phyloP scores from a whole-genome alignment of 2,113 vertebrate species.

The Thunnus maccoyii region DNA sequence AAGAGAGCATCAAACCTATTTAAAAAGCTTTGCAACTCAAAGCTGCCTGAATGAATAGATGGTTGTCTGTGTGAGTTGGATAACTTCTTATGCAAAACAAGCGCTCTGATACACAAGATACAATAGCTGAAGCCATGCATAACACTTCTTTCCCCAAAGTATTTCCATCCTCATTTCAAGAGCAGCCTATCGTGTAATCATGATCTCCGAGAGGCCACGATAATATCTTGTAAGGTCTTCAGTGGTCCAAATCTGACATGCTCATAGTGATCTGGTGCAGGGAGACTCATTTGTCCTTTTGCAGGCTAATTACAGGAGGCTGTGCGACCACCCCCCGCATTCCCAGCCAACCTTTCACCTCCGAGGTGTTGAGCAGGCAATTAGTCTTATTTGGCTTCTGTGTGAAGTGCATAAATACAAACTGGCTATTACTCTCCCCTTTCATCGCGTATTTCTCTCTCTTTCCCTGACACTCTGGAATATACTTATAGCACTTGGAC shows the following conservation, averaged over 20 bases:
- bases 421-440: constrained; percentile 40
- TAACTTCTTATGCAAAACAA: constrained; percentile 28
- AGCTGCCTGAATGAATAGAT: constrained; percentile 32
- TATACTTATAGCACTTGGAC: constrained; percentile 31
- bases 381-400: constrained; percentile 84
- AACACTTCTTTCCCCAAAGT: not conserved
- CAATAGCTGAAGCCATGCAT: not conserved
- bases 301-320: constrained; percentile 73
- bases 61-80: constrained; percentile 14
- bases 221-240: constrained; percentile 54
- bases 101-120: constrained; percentile 1
- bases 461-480: constrained; percentile 5
- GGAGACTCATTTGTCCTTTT: constrained; percentile 78
- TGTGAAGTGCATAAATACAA: constrained; percentile 76
- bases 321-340: constrained; percentile 76
- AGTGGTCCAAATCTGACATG: constrained; percentile 55
- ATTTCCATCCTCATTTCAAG: constrained; percentile 30
- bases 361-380: constrained; percentile 80
- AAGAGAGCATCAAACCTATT: constrained; percentile 23
- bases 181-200: constrained; percentile 33
- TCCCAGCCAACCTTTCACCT: constrained; percentile 81
- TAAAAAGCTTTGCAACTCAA: constrained; percentile 28
- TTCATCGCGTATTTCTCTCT: constrained; percentile 41
- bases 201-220: constrained; percentile 26
- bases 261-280: constrained; percentile 25